Evolutionary conservation across 2,888 invertebrate genomes (phyloP).

Genomic region (Calliopum simillimum): DNA sequence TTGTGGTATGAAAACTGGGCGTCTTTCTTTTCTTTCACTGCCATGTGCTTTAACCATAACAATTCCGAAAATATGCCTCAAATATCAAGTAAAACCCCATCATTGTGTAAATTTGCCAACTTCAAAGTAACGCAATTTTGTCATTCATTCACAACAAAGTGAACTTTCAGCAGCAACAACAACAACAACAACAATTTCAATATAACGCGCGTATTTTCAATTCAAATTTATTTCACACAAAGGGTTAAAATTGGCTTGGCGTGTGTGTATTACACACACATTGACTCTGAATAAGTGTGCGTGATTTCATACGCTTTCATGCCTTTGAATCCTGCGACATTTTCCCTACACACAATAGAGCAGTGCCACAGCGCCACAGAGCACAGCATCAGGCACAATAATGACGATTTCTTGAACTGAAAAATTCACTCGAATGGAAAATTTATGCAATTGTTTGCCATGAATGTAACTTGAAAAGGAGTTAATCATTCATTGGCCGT

Average conservation of each 20-base stretch:
- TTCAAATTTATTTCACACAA: constrained; percentile 14
- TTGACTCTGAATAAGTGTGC: background rate
- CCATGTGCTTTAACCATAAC: no score
- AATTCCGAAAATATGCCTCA: no score
- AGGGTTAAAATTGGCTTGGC: constrained; percentile 22
- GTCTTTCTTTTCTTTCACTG: no score
- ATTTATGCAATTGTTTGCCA: constrained; percentile 62
- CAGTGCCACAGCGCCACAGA: constrained; percentile 8
- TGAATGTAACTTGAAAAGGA: constrained; percentile 5
- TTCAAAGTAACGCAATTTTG: constrained; percentile 9
- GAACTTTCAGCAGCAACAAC: no score
- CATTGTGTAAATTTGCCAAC: constrained; percentile 23
- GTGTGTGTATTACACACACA: background rate
- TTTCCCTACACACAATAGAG: background rate
- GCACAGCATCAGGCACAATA: constrained; percentile 35
- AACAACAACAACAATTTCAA: constrained; percentile 31
- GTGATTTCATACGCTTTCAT: background rate
- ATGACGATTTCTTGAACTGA: constrained; percentile 7
- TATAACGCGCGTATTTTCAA: constrained; percentile 9
- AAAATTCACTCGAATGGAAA: constrained; percentile 63
- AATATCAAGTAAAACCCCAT: background rate
- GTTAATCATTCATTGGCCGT: constrained; percentile 12
- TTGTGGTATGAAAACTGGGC: no score
- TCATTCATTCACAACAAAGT: background rate
- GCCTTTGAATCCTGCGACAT: no score